Percentiles rank a stretch among this genome's conserved stretches.
phyloP scores from a whole-genome alignment of 2,888 invertebrate species.

The Ceratothoa steindachneri region DNA sequence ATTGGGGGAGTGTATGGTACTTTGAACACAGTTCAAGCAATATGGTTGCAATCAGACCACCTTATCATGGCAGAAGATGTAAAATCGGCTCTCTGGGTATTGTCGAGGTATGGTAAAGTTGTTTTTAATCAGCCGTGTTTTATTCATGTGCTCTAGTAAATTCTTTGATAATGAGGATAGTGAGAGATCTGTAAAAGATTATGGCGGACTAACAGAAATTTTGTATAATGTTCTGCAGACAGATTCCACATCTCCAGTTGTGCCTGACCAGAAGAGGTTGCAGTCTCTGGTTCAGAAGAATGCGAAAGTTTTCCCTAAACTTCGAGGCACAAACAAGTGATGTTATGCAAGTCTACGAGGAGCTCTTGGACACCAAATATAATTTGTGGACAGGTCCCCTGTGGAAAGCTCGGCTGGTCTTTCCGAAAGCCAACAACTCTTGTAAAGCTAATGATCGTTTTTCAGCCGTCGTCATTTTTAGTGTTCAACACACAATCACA shows the following conservation, averaged over 20 bases:
- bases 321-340: slow-evolving; percentile 17
- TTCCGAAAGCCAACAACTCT: background rate
- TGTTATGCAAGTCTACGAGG: slow-evolving; percentile 15
- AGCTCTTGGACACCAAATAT: slow-evolving; percentile 17
- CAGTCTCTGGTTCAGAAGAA: slow-evolving; percentile 26
- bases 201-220: too few relatives aligned
- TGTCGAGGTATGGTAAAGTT: slow-evolving; percentile 18
- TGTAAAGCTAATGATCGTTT: slow-evolving; percentile 7
- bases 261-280: slow-evolving; percentile 17
- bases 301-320: slow-evolving; percentile 19
- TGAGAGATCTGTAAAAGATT: too few relatives aligned
- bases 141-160: background rate
- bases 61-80: slow-evolving; percentile 11
- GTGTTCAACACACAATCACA: slow-evolving; percentile 29
- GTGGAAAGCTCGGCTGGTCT: slow-evolving; percentile 27
- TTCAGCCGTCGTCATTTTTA: slow-evolving; percentile 23
- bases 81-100: slow-evolving; percentile 10
- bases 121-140: background rate
- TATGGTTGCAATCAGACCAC: slow-evolving; percentile 25
- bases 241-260: slow-evolving; percentile 17
- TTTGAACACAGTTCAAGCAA: slow-evolving; percentile 33
- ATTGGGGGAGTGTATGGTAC: slow-evolving; percentile 23
- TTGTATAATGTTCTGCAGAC: slow-evolving; percentile 21
- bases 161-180: background rate
- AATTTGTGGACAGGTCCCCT: slow-evolving; percentile 27